Evolutionary conservation across 2,113 vertebrate genomes (phyloP).

Genomic region (Trogon surrucura): DNA sequence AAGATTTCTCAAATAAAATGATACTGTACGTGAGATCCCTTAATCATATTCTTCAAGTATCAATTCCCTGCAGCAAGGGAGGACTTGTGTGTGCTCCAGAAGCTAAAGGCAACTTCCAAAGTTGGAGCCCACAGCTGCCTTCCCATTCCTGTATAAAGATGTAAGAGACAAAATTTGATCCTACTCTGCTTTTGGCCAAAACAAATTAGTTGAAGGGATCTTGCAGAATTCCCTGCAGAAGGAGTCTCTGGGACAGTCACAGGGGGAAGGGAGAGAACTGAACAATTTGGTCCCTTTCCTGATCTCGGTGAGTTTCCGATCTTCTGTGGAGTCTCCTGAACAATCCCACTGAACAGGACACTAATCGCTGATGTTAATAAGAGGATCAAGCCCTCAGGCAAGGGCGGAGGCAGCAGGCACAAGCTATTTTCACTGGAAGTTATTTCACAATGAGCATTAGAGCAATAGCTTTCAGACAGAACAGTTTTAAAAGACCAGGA

Average conservation of each 20-base stretch:
- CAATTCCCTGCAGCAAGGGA: not conserved
- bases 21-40: not conserved
- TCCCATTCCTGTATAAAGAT: not conserved
- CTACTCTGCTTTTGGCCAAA: not conserved
- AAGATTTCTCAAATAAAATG: conserved; percentile 26
- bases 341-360: not conserved
- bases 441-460: not conserved
- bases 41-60: not conserved
- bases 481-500: not conserved
- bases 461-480: not conserved
- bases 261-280: fast-evolving
- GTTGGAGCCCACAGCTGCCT: not conserved
- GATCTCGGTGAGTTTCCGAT: not conserved
- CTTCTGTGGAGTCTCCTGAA: not conserved
- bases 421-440: not conserved
- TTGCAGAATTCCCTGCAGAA: not conserved
- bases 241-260: not conserved
- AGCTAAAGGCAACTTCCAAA: not conserved
- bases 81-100: not conserved
- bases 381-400: not conserved
- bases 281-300: not conserved
- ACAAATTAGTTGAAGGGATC: not conserved
- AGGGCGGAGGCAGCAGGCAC: not conserved
- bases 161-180: not conserved
- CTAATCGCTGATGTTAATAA: fast-evolving